Evolutionary conservation across 2,888 invertebrate species (phyloP), one percentile per base, ranked within the genome.

Genomic region (Leucophenga montana): DNA sequence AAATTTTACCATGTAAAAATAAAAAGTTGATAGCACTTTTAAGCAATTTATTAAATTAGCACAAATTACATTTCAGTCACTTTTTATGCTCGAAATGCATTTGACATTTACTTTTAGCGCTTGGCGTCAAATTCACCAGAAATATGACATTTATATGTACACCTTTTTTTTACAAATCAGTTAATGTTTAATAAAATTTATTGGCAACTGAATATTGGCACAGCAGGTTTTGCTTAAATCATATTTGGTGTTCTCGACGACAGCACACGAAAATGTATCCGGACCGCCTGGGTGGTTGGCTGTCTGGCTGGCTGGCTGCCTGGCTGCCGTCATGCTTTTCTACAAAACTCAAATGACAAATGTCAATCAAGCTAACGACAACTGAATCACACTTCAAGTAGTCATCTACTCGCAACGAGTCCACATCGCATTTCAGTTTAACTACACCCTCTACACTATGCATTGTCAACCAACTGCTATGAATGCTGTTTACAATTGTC

Each of bases 341-440:
- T 14, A 18, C 50, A 16, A 16, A 1, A 50, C 16, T 1, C 18
- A 50, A 50, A 50, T 50, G 50, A 16, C 16, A 50, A 50, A 50
- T 50, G 50, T 50, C 50, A 50, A 50, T 50, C 50, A 50, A 50
- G 18, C 16, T 50, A 50, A 50, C 18, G 18, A 18, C 50, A 50
- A 50, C 50, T 11, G 50, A 50, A 50, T 14, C 50, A n/a, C n/a
- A 50, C 18, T n/a, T 13, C 9, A 50, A 39, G 39, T 8, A 39
- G 11, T 33, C n/a, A 33, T 8, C 8, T 5, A 33, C 33, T 33
- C 3, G 33, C 33, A 8, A 33, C 33, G 33, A 33, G 33, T 39
- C 9, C 39, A 11, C 39, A 39, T 39, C 11, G 8, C 39, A 39
- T 5, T 39, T 39, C 39, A 39, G 3, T n/a, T 27, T 39, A 8